Conservation (phyloP, 2,888 invertebrate genomes). For the Ennomos fuscantarius region DNA sequence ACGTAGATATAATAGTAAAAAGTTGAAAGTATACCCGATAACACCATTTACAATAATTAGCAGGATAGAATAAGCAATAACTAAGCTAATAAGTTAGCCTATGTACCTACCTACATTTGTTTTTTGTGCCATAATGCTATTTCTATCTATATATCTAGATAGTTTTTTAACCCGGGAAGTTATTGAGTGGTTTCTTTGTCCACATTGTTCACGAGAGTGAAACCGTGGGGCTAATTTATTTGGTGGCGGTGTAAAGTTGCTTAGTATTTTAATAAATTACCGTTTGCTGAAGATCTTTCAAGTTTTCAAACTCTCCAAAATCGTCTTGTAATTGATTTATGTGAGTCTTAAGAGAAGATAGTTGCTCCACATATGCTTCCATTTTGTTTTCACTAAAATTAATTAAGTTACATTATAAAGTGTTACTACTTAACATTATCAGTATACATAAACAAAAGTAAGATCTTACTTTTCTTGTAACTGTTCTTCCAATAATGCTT, state of each 20-base stretch:
- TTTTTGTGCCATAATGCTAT: too few relatives aligned
- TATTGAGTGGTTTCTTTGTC: too few relatives aligned
- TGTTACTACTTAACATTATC: too few relatives aligned
- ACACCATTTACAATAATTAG: slow-evolving; percentile 1
- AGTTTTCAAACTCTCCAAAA: slow-evolving; percentile 66
- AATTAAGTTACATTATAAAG: not conserved
- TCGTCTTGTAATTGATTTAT: slow-evolving; percentile 64
- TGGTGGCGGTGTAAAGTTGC: too few relatives aligned
- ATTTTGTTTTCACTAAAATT: slow-evolving; percentile 66
- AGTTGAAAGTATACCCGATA: not conserved
- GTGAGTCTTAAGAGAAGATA: slow-evolving; percentile 60
- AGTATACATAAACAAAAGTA: not conserved
- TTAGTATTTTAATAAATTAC: slow-evolving; percentile 39
- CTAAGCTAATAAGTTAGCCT: too few relatives aligned
- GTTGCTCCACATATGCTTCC: slow-evolving; percentile 64
- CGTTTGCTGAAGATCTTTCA: slow-evolving; percentile 63
- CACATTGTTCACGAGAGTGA: too few relatives aligned
- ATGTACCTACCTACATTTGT: too few relatives aligned
- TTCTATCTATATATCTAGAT: too few relatives aligned
- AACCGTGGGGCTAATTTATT: too few relatives aligned
- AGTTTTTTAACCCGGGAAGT: too few relatives aligned
- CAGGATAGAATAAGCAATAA: slow-evolving; percentile 9
- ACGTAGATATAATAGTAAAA: not conserved
- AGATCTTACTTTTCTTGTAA: slow-evolving; percentile 63
- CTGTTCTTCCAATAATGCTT: slow-evolving; percentile 54